Conservation (phyloP, 2,888 invertebrate species). For the Pachliopta kotzebuea region DNA sequence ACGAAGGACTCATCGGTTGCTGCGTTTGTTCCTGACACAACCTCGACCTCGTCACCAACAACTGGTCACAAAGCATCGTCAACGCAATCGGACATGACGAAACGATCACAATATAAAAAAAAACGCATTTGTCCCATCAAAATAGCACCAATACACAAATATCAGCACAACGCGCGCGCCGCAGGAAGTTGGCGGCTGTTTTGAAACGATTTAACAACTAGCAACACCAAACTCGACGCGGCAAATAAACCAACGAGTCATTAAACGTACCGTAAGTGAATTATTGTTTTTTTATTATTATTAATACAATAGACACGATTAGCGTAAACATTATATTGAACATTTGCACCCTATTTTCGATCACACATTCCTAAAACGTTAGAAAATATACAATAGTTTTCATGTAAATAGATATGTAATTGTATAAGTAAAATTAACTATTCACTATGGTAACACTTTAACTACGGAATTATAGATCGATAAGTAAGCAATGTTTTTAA, state of each 20-base stretch:
- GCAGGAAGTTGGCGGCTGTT: conserved; percentile 46
- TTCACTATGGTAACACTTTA: conserved; percentile 72
- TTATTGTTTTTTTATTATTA: conserved; percentile 21
- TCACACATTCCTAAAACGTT: conserved; percentile 57
- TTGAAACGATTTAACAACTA: conserved; percentile 52
- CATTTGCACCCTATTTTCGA: conserved; percentile 56
- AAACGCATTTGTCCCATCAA: conserved; percentile 53
- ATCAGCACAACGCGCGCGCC: conserved; percentile 60
- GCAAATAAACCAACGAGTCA: conserved; percentile 45
- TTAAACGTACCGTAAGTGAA: conserved; percentile 30
- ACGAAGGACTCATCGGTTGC: conserved; percentile 33
- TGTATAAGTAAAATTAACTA: conserved; percentile 66
- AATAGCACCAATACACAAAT: conserved; percentile 77
- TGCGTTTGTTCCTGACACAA: conserved; percentile 42
- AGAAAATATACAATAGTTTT: conserved; percentile 64
- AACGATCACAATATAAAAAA: conserved; percentile 45
- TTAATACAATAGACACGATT: conserved; percentile 30
- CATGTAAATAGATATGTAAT: conserved; percentile 67
- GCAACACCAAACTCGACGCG: conserved; percentile 49
- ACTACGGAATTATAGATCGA: conserved; percentile 52
- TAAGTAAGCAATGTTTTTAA: conserved; percentile 17
- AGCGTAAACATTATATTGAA: conserved; percentile 48
- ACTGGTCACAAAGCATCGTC: conserved; percentile 61
- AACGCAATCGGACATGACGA: conserved; percentile 31
- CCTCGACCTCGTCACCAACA: conserved; percentile 1